phyloP scores from a whole-genome alignment of 2,888 invertebrate species.

The Drosophila conformis region DNA sequence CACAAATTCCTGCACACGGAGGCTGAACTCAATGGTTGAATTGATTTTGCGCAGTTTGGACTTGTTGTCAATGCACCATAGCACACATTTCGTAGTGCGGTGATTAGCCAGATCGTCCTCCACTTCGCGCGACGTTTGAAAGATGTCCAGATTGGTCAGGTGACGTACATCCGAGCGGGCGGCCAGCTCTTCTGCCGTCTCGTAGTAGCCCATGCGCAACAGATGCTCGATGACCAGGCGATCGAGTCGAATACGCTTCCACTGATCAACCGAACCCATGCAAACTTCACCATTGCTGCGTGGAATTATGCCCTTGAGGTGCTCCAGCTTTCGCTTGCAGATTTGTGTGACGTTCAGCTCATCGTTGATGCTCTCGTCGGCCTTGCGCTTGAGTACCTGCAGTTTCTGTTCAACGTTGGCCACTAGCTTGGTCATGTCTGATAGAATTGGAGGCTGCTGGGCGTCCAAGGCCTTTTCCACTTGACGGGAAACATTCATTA shows the following conservation, averaged over 20 bases:
- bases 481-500: slow-evolving; percentile 90
- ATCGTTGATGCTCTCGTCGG: slow-evolving; percentile 96
- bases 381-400: slow-evolving; percentile 95
- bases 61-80: slow-evolving; percentile 98
- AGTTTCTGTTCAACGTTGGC: slow-evolving; percentile 96
- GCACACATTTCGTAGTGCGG: slow-evolving; percentile 94
- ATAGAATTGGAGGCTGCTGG: slow-evolving; percentile 85
- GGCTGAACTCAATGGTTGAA: slow-evolving; percentile 97
- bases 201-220: slow-evolving; percentile 97
- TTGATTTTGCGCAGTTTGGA: slow-evolving; percentile 97
- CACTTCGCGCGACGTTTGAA: slow-evolving; percentile 92
- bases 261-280: slow-evolving; percentile 83
- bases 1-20: slow-evolving; percentile 94
- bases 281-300: slow-evolving; percentile 78
- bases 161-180: slow-evolving; percentile 92
- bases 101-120: slow-evolving; percentile 93
- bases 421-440: slow-evolving; percentile 92
- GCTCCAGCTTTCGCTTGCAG: slow-evolving; percentile 96
- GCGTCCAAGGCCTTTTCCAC: slow-evolving; percentile 86
- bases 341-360: slow-evolving; percentile 95
- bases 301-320: slow-evolving; percentile 87
- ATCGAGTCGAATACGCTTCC: slow-evolving; percentile 88
- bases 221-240: slow-evolving; percentile 99
- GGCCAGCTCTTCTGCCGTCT: slow-evolving; percentile 95
- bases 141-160: slow-evolving; percentile 96